phyloP scores from a whole-genome alignment of 1,140 invertebrate species.

The Drosophila lini region DNA sequence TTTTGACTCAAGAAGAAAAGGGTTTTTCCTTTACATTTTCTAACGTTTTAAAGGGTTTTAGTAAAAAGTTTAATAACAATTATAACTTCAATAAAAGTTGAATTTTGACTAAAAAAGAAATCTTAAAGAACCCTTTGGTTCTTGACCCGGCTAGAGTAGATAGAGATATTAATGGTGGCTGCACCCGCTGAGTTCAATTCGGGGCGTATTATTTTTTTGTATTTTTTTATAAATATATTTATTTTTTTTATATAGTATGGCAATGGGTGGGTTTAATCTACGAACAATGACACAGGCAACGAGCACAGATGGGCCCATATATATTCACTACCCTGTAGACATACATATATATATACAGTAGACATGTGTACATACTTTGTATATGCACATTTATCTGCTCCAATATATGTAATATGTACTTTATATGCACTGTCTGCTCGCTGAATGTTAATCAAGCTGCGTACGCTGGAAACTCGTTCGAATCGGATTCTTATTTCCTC shows the following conservation, averaged over 20 bases:
- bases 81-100: neutral
- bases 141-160: neutral
- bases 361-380: neutral
- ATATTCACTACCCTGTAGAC: neutral
- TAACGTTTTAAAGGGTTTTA: neutral
- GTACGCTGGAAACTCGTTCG: slow-evolving; percentile 55
- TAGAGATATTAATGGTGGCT: neutral
- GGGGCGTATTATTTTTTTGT: slow-evolving; percentile 9
- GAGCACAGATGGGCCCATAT: slow-evolving; percentile 11
- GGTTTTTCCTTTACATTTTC: neutral
- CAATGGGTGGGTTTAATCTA: slow-evolving; percentile 41
- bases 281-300: slow-evolving; percentile 47
- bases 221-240: neutral
- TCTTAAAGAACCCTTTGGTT: neutral
- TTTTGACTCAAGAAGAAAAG: neutral
- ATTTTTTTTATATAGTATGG: neutral
- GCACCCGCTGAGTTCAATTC: slow-evolving; percentile 21
- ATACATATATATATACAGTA: neutral
- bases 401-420: slow-evolving; percentile 15
- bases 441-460: slow-evolving; percentile 47
- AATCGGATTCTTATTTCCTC: slow-evolving; percentile 61
- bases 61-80: neutral
- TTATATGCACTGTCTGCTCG: slow-evolving; percentile 10
- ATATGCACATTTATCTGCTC: slow-evolving; percentile 20
- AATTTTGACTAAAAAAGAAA: neutral